Conservation (phyloP, 2,888 invertebrate species). For the Dysmachus trigonus region DNA sequence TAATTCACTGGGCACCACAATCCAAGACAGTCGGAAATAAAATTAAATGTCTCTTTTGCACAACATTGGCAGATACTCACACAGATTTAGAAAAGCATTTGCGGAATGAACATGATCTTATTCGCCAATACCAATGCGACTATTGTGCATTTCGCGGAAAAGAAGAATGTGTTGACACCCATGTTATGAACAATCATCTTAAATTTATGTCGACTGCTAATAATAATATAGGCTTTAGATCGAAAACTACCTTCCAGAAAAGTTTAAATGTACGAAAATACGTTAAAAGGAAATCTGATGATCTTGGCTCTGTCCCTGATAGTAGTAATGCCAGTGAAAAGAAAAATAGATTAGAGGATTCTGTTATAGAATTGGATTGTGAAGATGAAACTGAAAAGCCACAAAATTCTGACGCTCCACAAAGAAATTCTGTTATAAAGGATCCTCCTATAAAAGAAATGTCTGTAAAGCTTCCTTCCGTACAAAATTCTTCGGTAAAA, state of each 20-base stretch:
- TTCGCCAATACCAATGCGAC: neutral
- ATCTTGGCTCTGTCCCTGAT: neutral
- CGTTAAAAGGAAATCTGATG: neutral
- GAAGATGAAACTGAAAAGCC: neutral
- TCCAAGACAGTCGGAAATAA: neutral
- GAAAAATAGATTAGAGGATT: neutral
- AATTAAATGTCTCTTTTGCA: constrained; percentile 7
- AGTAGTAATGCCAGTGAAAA: neutral
- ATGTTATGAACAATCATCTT: neutral
- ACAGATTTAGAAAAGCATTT: neutral
- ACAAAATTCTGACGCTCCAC: neutral
- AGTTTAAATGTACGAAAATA: neutral
- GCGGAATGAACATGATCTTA: neutral
- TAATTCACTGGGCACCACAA: neutral
- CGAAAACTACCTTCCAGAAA: neutral
- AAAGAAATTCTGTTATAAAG: neutral
- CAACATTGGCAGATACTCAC: neutral
- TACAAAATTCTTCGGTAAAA: neutral
- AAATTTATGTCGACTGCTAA: neutral
- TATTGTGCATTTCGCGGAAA: neutral
- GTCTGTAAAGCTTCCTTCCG: neutral
- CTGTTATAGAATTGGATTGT: neutral
- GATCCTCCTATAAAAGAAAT: neutral
- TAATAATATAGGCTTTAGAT: neutral
- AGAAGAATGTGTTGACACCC: neutral